Conservation (phyloP, 1,140 invertebrate genomes). For the Paralvinella palmiformis region DNA sequence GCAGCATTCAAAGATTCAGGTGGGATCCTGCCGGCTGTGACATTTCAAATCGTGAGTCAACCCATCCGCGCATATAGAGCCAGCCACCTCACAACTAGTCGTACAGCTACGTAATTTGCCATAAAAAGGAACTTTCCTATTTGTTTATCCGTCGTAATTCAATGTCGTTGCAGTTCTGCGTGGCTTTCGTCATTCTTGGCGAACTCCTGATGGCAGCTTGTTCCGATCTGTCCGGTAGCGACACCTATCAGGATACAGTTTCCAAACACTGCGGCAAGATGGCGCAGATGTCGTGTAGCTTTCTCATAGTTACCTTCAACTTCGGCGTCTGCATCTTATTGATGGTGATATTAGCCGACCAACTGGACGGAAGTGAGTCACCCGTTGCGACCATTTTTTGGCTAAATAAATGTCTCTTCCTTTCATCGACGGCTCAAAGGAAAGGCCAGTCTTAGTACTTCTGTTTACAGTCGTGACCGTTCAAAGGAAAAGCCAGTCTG, state of each 20-base stretch:
- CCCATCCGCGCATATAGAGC: background rate
- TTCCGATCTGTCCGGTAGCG: background rate
- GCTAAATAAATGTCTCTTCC: no score
- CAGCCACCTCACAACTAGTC: no score
- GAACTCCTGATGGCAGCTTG: background rate
- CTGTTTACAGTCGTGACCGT: no score
- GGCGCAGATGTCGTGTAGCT: background rate
- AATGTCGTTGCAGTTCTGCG: background rate
- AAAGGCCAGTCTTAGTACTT: no score
- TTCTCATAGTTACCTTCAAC: background rate
- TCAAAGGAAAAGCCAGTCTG: no score
- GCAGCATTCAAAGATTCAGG: background rate
- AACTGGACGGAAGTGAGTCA: background rate
- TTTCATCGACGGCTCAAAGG: no score
- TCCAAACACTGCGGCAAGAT: background rate
- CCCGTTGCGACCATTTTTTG: background rate
- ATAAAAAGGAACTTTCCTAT: no score
- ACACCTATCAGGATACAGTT: background rate
- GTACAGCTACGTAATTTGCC: no score
- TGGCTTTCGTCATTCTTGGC: background rate
- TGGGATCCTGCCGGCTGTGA: background rate
- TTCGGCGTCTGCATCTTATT: background rate
- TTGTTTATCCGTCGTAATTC: no score
- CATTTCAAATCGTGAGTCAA: background rate
- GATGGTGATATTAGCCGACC: background rate